A percentile compares a stretch with the other conserved stretches of the same genome.
Evolutionary conservation across 2,888 invertebrate species (phyloP).

Genomic region (Hyposoter didymator): DNA sequence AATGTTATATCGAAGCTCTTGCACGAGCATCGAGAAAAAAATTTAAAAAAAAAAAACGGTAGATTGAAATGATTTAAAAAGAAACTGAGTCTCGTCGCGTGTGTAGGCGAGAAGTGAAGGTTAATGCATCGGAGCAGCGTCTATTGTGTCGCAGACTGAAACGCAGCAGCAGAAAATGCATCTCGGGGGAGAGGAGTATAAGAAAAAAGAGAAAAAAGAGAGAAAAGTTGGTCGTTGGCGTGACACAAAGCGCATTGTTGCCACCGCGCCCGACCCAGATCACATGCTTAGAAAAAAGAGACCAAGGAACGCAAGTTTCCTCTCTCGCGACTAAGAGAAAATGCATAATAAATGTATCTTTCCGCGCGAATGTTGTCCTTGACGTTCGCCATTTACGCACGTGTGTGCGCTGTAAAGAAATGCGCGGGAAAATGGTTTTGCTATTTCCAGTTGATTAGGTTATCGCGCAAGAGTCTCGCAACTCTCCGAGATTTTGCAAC

Average conservation of each 20-base stretch:
- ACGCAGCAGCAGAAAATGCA: constrained; percentile 11
- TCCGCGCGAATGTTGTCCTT: neutral
- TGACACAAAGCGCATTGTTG: constrained; percentile 79
- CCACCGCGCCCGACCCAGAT: constrained; percentile 78
- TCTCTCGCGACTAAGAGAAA: neutral
- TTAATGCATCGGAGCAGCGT: constrained; percentile 50
- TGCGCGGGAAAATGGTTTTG: constrained; percentile 13
- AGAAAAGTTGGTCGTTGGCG: constrained; percentile 45
- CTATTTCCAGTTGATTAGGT: constrained; percentile 14
- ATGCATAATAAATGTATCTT: neutral
- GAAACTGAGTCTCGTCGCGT: neutral
- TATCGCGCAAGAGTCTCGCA: neutral
- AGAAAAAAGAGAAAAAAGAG: neutral
- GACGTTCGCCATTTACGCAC: constrained; percentile 1
- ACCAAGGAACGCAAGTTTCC: neutral
- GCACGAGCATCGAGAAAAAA: neutral
- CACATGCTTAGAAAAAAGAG: constrained; percentile 65
- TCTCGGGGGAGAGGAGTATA: neutral
- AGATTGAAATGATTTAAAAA: constrained; percentile 10
- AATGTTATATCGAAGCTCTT: neutral
- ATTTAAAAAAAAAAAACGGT: neutral
- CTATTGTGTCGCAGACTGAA: constrained; percentile 61
- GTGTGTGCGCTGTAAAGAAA: constrained; percentile 1
- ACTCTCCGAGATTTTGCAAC: neutral
- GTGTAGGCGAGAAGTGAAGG: constrained; percentile 50